Conservation (phyloP, 2,888 invertebrate species). For the Chloroclystis v-ata region DNA sequence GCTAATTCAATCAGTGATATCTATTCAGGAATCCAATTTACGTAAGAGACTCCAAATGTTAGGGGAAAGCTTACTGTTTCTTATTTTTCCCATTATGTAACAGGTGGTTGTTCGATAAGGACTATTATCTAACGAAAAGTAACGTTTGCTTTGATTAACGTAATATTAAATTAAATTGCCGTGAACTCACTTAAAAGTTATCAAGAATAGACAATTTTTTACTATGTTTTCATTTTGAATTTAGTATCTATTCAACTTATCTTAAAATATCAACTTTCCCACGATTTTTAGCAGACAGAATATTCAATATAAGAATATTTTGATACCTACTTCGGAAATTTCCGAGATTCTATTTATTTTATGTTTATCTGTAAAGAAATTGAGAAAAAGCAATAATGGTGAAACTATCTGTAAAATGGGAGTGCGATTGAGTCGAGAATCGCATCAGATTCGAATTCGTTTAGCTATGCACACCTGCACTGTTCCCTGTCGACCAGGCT, state of each 20-base stretch:
- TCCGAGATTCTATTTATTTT: no score
- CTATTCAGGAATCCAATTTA: slow-evolving; percentile 68
- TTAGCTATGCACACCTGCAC: slow-evolving; percentile 27
- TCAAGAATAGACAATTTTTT: no score
- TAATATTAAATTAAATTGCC: no score
- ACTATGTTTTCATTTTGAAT: no score
- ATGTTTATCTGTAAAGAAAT: slow-evolving; percentile 7
- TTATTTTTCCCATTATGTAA: slow-evolving; percentile 25
- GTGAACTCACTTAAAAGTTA: no score
- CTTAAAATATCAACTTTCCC: no score
- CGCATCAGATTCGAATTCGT: slow-evolving; percentile 24
- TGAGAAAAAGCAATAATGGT: slow-evolving; percentile 17
- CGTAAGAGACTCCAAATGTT: slow-evolving; percentile 54
- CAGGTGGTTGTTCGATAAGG: slow-evolving; percentile 27
- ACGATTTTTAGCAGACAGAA: no score
- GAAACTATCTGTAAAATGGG: slow-evolving; percentile 21
- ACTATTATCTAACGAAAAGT: slow-evolving; percentile 19
- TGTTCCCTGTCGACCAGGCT: slow-evolving; percentile 4
- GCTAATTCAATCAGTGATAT: slow-evolving; percentile 69
- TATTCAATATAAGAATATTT: no score
- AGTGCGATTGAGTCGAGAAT: slow-evolving; percentile 28
- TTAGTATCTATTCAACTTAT: no score
- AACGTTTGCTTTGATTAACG: neutral
- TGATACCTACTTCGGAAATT: no score
- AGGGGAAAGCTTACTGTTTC: slow-evolving; percentile 26